Evolutionary conservation across 2,113 vertebrate genomes (phyloP).

Genomic region (Pituophis catenifer): DNA sequence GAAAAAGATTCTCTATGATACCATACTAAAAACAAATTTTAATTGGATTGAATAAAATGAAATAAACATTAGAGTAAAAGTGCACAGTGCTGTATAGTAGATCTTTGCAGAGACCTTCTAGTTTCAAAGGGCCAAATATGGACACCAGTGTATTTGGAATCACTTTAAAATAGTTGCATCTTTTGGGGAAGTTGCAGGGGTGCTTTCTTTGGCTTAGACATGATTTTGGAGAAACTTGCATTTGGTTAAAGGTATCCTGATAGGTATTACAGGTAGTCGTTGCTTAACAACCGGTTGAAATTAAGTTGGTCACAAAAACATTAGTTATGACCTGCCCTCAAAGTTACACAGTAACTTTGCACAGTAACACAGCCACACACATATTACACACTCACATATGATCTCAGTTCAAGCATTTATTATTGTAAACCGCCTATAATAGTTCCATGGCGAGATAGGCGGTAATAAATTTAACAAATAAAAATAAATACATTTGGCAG

Average conservation of each 20-base stretch:
- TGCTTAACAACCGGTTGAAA: too few relatives aligned
- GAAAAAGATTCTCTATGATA: background rate
- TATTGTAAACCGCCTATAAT: background rate
- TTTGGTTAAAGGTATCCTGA: background rate
- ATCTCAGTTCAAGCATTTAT: background rate
- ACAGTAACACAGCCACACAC: too few relatives aligned
- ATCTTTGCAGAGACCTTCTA: background rate
- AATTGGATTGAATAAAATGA: background rate
- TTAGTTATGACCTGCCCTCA: too few relatives aligned
- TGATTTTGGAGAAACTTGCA: background rate
- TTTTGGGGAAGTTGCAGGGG: background rate
- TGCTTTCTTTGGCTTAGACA: background rate
- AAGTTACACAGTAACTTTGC: too few relatives aligned
- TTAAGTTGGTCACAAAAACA: too few relatives aligned
- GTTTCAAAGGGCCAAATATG: background rate
- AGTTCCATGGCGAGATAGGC: background rate
- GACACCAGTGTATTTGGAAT: background rate
- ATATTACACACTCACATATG: background rate
- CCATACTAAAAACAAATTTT: background rate
- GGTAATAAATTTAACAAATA: background rate
- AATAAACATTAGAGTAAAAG: background rate
- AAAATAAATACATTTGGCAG: background rate
- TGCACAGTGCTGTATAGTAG: background rate
- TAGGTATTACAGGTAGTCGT: too few relatives aligned
- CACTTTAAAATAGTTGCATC: background rate